Percentiles rank a stretch among this genome's conserved stretches.
phyloP scores from a whole-genome alignment of 1,140 invertebrate genomes.

The Cecropterus lyciades region DNA sequence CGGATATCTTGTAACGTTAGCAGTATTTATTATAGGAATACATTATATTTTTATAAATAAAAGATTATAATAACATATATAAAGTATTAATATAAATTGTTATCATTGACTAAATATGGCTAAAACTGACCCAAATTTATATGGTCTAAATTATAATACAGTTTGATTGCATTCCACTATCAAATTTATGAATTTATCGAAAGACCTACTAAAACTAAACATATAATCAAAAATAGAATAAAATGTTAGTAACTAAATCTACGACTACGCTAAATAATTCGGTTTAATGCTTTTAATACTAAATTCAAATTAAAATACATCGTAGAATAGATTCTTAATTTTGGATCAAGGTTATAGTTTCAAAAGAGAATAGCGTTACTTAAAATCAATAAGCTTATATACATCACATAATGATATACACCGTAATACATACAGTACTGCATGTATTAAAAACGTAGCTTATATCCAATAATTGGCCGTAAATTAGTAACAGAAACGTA shows the following conservation, averaged over 20 bases:
- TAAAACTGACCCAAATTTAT: constrained; percentile 20
- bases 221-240: background rate
- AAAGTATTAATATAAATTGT: too few species aligned
- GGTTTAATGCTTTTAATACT: constrained; percentile 7
- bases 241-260: constrained; percentile 1
- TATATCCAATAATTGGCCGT: too few species aligned
- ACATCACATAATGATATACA: too few species aligned
- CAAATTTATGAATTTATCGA: constrained; percentile 33
- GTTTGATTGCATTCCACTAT: constrained; percentile 49
- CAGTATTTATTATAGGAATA: too few species aligned
- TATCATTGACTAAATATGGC: constrained; percentile 20
- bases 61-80: background rate
- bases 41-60: too few species aligned
- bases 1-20: too few species aligned
- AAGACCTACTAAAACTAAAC: constrained; percentile 11
- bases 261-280: constrained; percentile 14
- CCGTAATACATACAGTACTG: too few species aligned
- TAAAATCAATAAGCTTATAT: too few species aligned
- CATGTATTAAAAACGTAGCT: too few species aligned
- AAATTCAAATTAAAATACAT: constrained; percentile 26
- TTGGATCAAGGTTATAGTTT: too few species aligned
- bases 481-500: too few species aligned
- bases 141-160: background rate
- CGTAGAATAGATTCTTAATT: background rate
- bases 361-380: too few species aligned